phyloP scores from a whole-genome alignment of 2,888 invertebrate genomes.

The Tupiocoris notatus region DNA sequence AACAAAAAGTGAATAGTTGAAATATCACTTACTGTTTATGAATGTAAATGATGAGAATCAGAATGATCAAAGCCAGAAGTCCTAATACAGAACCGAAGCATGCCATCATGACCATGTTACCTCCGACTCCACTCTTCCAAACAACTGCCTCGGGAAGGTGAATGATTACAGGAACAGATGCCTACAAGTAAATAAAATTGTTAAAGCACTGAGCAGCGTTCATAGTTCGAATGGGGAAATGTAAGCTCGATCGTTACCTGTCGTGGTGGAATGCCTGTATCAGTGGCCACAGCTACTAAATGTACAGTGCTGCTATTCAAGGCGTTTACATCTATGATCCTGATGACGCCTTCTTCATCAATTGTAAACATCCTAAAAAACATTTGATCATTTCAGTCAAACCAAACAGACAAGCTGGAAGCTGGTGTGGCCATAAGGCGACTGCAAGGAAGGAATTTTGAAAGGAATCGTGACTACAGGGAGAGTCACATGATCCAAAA shows the following conservation, averaged over 20 bases:
- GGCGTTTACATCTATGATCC: slow-evolving; percentile 54
- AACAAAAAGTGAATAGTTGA: background rate
- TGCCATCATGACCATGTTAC: slow-evolving; percentile 55
- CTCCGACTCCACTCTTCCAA: slow-evolving; percentile 53
- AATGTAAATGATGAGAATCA: slow-evolving; percentile 73
- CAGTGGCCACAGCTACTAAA: slow-evolving; percentile 78
- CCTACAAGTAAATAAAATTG: slow-evolving; percentile 44
- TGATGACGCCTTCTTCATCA: slow-evolving; percentile 66
- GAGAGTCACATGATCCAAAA: no score
- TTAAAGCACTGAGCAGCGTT: background rate
- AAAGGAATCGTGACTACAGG: no score
- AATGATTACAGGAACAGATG: slow-evolving; percentile 57
- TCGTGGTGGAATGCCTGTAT: slow-evolving; percentile 79
- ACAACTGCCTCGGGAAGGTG: slow-evolving; percentile 56
- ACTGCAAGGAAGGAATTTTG: background rate
- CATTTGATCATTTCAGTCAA: no score
- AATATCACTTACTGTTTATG: slow-evolving; percentile 64
- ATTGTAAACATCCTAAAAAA: slow-evolving; percentile 63
- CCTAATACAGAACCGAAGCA: slow-evolving; percentile 71
- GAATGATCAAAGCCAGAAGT: slow-evolving; percentile 71
- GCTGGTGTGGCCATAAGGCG: background rate
- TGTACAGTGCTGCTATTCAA: slow-evolving; percentile 64
- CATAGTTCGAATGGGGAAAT: no score
- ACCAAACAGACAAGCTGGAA: background rate
- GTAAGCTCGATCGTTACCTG: no score